These are phyloP conservation scores for Philhelius pedissequus DNA, from an alignment of 2,888 invertebrate genomes.

Conservation along the genomic window DNA sequence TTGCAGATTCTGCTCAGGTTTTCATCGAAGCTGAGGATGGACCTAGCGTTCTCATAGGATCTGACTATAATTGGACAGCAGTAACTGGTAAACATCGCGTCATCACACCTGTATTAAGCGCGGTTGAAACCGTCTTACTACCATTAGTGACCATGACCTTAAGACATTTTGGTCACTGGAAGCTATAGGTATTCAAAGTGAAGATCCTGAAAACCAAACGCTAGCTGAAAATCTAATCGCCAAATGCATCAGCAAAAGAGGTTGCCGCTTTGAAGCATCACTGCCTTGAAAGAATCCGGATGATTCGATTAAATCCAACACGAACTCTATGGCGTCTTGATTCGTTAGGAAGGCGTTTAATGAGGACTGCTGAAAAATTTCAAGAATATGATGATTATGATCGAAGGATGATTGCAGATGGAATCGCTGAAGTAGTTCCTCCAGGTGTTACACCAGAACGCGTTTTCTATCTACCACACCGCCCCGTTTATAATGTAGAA, in stretches of 20 bases:
- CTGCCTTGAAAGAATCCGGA: background rate
- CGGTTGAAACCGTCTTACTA: background rate
- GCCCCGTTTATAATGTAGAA: background rate
- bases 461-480: conserved; percentile 9
- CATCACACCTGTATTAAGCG: background rate
- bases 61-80: background rate
- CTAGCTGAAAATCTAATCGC: background rate
- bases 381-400: background rate
- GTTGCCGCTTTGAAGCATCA: background rate
- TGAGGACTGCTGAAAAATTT: background rate
- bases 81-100: background rate
- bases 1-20: background rate
- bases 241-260: background rate
- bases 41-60: background rate
- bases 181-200: background rate
- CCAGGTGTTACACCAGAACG: background rate
- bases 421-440: background rate
- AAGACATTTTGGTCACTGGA: conserved; percentile 1
- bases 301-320: background rate
- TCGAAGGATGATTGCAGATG: background rate
- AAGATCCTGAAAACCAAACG: background rate
- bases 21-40: background rate
- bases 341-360: background rate
- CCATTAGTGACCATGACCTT: background rate
- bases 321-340: background rate